These are phyloP conservation scores for Linepithema humile DNA, from an alignment of 1,140 invertebrate species.

Conservation along the genomic window DNA sequence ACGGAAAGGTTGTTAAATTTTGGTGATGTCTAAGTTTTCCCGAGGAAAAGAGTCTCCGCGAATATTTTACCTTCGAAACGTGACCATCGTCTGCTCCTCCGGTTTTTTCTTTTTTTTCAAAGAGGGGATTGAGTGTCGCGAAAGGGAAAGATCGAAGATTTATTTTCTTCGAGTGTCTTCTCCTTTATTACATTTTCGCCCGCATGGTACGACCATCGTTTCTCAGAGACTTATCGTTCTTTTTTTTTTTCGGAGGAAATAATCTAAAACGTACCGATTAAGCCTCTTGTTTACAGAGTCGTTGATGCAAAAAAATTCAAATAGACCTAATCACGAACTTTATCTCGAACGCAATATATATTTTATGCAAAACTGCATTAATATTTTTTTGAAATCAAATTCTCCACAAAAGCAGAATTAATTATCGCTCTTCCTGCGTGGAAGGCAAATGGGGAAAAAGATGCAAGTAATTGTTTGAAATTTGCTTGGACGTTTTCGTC, in stretches of 20 bases:
- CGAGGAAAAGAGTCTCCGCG: neutral
- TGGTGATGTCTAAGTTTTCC: constrained; percentile 3
- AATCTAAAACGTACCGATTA: constrained; percentile 36
- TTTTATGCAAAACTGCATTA: neutral
- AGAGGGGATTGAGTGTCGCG: neutral
- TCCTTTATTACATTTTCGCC: constrained; percentile 56
- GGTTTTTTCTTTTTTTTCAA: constrained; percentile 7
- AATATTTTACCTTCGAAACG: constrained; percentile 2
- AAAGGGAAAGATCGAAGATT: constrained; percentile 49
- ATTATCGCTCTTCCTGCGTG: neutral
- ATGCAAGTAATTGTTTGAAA: neutral
- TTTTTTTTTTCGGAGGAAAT: constrained; percentile 36
- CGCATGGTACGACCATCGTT: constrained; percentile 20
- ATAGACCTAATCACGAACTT: neutral
- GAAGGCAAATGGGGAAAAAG: neutral
- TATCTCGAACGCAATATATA: neutral
- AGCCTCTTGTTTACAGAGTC: constrained; percentile 43
- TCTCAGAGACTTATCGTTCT: constrained; percentile 5
- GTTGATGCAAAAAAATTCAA: constrained; percentile 25
- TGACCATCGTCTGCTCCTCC: neutral
- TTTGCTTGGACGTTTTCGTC: neutral
- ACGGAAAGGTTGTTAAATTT: constrained; percentile 17
- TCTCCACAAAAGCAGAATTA: neutral
- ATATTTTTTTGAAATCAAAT: neutral
- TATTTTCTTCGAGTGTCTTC: constrained; percentile 33